Evolutionary conservation across 2,888 invertebrate genomes (phyloP), one percentile per base, ranked within the genome.

Genomic region (Furcula furcula): DNA sequence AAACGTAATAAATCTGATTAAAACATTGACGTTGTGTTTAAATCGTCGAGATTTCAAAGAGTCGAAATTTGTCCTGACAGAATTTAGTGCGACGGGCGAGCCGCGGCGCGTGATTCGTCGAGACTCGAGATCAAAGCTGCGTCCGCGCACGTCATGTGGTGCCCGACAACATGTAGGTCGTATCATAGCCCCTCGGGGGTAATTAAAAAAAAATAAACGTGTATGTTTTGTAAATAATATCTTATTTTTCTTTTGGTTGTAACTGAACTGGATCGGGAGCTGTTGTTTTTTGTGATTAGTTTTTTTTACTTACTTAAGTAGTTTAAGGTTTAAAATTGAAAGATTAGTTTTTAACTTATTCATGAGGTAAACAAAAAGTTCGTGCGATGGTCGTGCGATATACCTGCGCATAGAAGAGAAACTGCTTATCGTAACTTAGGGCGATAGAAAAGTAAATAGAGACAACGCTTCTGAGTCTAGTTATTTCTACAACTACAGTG

Each of bases 41-140:
- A 65, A 69, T 65, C 65, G 60, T 50, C 49, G 66, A 65, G 68
- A 83, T 85, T 79, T 84, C 82, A 83, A 81, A 81, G 78, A 76
- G 66, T 76, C 68, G 71, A 80, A 84, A 86, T 86, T 86, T 85
- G 85, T 86, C 85, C 60, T 66, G 80, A 81, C 84, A 76, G 74
- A 71, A 85, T 86, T 86, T 85, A 86, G 65, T 72, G 67, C 53
- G 78, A 71, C 77, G 70, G 61, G 45, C 35, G 34, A 28, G 26
- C 54, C 45, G 53, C 46, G 50, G 50, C 45, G 63, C 65, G 60
- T 54, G 70, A 65, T 62, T 51, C 58, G 56, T 52, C 31, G 55
- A 75, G 64, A 71, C 74, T 52, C 31, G 55, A 75, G 64, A 71
- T 75, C 76, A 76, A 76, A 76, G 76, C 43, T 50, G 47, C 46